Base-by-base conservation (phyloP, 2,113 vertebrate genomes). In the Hirundichthys speculiger region DNA sequence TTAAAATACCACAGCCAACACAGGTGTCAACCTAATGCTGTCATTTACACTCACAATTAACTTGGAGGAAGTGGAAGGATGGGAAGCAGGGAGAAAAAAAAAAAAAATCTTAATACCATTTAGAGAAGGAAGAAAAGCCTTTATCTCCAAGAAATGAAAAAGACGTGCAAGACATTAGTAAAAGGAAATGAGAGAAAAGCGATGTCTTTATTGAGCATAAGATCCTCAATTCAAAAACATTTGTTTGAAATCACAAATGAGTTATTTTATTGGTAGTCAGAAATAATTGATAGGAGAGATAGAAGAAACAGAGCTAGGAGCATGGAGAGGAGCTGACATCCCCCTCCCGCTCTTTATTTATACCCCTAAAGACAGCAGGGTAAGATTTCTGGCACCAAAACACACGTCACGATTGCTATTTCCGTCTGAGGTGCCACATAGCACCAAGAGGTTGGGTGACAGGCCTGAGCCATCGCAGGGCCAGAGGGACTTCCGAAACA, bases 381-480 rank as follows among this genome's bases (percentile, higher is more conserved):
- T 94, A 91, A 90, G 91, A 93, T 93, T 94, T 91, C 47, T 93
- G 93, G 92, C 91, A 94, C 88, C 88, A 88, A 73, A 91, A 91
- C 83, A 89, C 77, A 83, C 90, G 88, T 88, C 91, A 91, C 86
- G 69, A 84, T 80, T 90, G 47, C 90, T 93, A 70, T 92, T 89
- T 91, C 74, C 67, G 77, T 86, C 88, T 66, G 84, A 73, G 62
- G 86, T 77, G 88, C 68, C 87, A 20, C 91, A 92, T 92, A 90
- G 91, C 88, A 69, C 69, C 38, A 21, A 56, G 38, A 85, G 85
- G 59, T 91, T 79, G 84, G 79, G 78, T 90, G 80, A 86, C 91
- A 69, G 63, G 48, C 18, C 64, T 66, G 82, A 87, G 60, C 88
- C 74, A 81, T 79, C 76, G 55, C 67, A 78, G 83, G 67, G 69